Evolutionary conservation across 2,113 vertebrate species (phyloP).

Genomic region (Boulengeromyrus knoepffleri): DNA sequence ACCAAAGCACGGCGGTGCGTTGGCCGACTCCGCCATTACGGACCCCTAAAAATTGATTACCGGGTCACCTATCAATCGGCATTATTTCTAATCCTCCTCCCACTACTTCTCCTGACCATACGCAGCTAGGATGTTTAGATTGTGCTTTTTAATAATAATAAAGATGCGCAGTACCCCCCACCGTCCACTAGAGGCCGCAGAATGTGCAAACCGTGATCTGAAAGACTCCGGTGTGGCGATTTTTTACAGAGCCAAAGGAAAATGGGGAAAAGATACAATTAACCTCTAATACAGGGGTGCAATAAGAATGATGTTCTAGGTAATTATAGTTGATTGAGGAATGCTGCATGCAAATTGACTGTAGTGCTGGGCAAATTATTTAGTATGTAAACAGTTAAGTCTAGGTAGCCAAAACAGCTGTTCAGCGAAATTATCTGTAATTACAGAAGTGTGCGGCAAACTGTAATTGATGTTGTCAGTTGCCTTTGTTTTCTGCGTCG

Average conservation of each 20-base stretch:
- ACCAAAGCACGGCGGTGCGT: constrained; percentile 35
- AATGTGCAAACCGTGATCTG: constrained; percentile 38
- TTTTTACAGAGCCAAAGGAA: constrained; percentile 8
- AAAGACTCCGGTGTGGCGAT: constrained; percentile 42
- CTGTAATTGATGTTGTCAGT: neutral
- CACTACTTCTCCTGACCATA: constrained; percentile 48
- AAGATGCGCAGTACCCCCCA: constrained; percentile 54
- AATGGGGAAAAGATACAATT: neutral
- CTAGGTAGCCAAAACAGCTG: neutral
- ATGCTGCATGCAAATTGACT: neutral
- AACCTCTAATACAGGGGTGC: neutral
- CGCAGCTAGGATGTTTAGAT: constrained; percentile 55
- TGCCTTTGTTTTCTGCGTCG: neutral
- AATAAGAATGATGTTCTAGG: neutral
- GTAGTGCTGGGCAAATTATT: neutral
- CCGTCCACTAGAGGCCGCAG: constrained; percentile 63
- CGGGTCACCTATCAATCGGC: constrained; percentile 23
- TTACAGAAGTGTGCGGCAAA: neutral
- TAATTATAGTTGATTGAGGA: neutral
- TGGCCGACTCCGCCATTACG: neutral
- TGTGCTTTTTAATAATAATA: constrained; percentile 56
- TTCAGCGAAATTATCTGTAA: constrained; percentile 7
- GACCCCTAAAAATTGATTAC: neutral
- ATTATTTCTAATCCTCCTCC: constrained; percentile 27
- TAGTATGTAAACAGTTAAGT: neutral